Conservation (phyloP, 2,888 invertebrate species). For the Brachypalpus laphriformis region DNA sequence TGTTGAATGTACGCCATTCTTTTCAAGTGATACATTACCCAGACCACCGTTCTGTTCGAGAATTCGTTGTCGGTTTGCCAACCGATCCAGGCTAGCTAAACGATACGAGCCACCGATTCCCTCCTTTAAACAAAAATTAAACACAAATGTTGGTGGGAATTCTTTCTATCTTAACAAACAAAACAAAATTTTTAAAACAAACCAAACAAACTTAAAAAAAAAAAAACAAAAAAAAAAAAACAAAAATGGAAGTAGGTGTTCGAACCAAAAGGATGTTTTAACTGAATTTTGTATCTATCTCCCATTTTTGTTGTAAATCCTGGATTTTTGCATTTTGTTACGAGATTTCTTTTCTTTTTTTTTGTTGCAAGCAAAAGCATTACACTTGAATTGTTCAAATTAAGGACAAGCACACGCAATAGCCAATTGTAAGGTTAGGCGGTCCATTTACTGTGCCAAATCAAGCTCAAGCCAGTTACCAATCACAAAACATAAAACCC, state of each 20-base stretch:
- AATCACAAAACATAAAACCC: neutral
- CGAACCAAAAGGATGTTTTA: neutral
- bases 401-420: constrained; percentile 13
- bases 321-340: constrained; percentile 69
- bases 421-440: constrained; percentile 2
- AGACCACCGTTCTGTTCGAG: constrained; percentile 85
- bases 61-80: constrained; percentile 91
- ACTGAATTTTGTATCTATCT: constrained; percentile 1
- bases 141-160: constrained; percentile 55
- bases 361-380: constrained; percentile 19
- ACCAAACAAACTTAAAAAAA: constrained; percentile 1
- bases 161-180: constrained; percentile 26
- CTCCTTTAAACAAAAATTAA: constrained; percentile 82
- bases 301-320: constrained; percentile 34
- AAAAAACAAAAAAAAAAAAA: constrained; percentile 12
- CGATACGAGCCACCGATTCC: constrained; percentile 90
- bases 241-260: constrained; percentile 47
- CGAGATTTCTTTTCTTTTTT: neutral
- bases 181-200: constrained; percentile 21
- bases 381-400: neutral
- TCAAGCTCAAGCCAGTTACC: constrained; percentile 12
- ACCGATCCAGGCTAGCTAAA: constrained; percentile 91
- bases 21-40: constrained; percentile 75
- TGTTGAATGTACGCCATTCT: constrained; percentile 74
- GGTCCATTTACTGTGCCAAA: constrained; percentile 10